Conservation (phyloP, 2,113 vertebrate genomes). For the Microcebus ravelobensis region DNA sequence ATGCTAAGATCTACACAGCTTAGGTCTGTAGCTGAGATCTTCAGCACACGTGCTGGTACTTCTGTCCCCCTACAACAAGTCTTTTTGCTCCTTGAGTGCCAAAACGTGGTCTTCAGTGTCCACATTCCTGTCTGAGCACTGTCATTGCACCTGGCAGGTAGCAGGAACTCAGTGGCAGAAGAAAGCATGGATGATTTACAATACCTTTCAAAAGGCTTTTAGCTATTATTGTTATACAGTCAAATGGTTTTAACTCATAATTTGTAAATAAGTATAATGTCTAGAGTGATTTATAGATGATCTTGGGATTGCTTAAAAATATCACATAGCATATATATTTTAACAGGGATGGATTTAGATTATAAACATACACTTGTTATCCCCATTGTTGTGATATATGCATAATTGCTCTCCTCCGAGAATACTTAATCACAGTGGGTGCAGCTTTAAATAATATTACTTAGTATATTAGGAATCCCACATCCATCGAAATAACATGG, state of each 20-base stretch:
- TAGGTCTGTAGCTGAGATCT: not conserved
- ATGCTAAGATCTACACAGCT: not conserved
- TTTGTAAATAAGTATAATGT: constrained; percentile 8
- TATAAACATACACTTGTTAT: constrained; percentile 36
- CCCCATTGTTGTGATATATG: constrained; percentile 42
- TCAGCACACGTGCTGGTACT: not conserved
- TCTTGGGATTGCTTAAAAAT: constrained; percentile 21
- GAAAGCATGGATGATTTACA: not conserved
- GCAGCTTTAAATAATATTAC: constrained; percentile 71
- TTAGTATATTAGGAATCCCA: constrained; percentile 47
- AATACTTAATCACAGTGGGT: constrained; percentile 60
- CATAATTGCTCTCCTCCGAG: constrained; percentile 55
- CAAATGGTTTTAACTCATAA: not conserved
- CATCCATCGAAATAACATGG: constrained; percentile 55
- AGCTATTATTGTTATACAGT: not conserved
- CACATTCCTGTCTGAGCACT: not conserved
- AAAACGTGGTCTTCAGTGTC: not conserved
- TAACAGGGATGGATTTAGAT: constrained; percentile 15
- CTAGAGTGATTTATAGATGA: not conserved
- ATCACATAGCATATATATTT: not conserved
- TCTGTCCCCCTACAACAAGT: not conserved
- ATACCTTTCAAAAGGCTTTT: not conserved
- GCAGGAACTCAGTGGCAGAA: not conserved
- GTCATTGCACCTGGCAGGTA: not conserved
- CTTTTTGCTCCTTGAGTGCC: not conserved